These are phyloP conservation scores for Chunga burmeisteri DNA, from an alignment of 2,113 vertebrate species.

Conservation along the genomic window DNA sequence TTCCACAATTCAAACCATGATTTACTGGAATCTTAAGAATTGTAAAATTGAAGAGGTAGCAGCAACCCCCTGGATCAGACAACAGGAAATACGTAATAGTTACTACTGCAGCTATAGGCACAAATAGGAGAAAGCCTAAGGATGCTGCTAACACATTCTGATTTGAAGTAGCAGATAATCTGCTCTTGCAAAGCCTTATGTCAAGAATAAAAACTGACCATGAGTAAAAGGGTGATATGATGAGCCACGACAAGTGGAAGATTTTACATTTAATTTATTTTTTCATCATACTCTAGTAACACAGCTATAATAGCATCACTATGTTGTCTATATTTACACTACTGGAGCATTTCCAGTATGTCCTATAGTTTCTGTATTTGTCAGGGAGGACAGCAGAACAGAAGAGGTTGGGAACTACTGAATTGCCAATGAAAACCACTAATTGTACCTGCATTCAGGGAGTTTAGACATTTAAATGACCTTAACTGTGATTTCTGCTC, in stretches of 20 bases:
- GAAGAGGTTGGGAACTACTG: neutral
- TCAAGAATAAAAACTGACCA: neutral
- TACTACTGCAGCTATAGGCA: neutral
- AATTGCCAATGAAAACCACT: neutral
- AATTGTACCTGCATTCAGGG: neutral
- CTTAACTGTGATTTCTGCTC: neutral
- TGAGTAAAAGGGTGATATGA: neutral
- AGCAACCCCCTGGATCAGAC: neutral
- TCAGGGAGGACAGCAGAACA: neutral
- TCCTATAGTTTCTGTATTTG: neutral
- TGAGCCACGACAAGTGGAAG: neutral
- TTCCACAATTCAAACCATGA: neutral
- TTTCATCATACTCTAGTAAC: neutral
- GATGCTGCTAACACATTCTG: neutral
- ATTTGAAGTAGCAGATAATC: neutral
- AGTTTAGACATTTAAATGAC: neutral
- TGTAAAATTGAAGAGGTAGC: neutral
- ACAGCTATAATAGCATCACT: neutral
- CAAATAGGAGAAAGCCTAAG: neutral
- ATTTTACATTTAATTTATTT: neutral
- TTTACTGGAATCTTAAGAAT: neutral
- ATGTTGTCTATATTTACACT: neutral
- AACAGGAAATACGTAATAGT: neutral
- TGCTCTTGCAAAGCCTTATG: neutral
- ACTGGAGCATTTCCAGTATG: neutral